Percentiles rank a stretch among this genome's conserved stretches.
These are phyloP conservation scores for Orcinus orca DNA, from an alignment of 2,113 vertebrate genomes.

Conservation along the genomic window DNA sequence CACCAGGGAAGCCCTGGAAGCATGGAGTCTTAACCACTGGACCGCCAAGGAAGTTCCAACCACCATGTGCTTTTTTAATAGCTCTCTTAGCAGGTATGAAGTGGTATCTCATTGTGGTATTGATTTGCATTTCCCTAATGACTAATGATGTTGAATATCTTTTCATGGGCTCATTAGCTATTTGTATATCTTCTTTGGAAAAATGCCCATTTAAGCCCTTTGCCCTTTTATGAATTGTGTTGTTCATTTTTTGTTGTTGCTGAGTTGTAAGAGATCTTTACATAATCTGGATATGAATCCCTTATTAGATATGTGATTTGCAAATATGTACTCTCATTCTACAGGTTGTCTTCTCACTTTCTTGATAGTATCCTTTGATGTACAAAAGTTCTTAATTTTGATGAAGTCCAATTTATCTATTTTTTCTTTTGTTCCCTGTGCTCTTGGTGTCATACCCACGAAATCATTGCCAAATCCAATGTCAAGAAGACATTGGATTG, in stretches of 20 bases:
- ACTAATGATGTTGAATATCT: not conserved
- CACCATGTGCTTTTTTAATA: not conserved
- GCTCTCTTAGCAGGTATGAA: not conserved
- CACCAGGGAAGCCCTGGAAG: too few species aligned
- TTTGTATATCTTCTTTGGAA: not conserved
- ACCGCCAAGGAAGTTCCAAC: too few species aligned
- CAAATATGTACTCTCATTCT: not conserved
- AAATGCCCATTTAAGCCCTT: not conserved
- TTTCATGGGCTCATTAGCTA: not conserved
- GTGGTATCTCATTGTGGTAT: not conserved
- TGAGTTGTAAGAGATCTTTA: not conserved
- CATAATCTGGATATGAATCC: not conserved
- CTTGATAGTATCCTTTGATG: too few species aligned
- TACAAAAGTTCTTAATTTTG: too few species aligned
- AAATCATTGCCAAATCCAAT: not conserved
- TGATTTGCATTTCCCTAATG: not conserved
- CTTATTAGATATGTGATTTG: not conserved
- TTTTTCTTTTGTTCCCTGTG: too few species aligned
- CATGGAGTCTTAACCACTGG: too few species aligned
- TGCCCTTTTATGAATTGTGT: not conserved
- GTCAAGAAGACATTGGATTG: not conserved
- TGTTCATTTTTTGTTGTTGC: not conserved
- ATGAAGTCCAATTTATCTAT: too few species aligned
- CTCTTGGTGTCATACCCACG: too few species aligned
- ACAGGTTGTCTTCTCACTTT: not conserved